A percentile compares a stretch with the other conserved stretches of the same genome.
Conservation (phyloP, 2,888 invertebrate genomes). For the Ametastegia equiseti region DNA sequence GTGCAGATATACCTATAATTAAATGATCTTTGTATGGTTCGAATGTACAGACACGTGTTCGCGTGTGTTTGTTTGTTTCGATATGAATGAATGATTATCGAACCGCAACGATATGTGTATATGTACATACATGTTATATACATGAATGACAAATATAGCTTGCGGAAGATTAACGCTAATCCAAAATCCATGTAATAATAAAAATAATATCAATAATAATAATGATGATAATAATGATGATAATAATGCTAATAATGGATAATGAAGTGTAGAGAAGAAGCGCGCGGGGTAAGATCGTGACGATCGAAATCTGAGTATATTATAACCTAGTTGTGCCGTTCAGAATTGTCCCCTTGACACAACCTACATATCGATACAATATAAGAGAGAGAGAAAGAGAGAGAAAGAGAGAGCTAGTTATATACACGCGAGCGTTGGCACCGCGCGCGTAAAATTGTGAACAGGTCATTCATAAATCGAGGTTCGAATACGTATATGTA, state of each 20-base stretch:
- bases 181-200: not conserved
- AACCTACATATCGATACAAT: constrained; percentile 1
- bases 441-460: constrained; percentile 12
- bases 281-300: not conserved
- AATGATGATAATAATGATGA: not conserved
- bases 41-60: too few relatives aligned
- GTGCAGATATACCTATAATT: too few relatives aligned
- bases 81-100: too few relatives aligned
- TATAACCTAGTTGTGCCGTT: constrained; percentile 7
- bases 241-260: not conserved
- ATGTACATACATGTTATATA: too few relatives aligned
- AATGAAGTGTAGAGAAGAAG: not conserved
- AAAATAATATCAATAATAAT: not conserved
- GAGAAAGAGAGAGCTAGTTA: not conserved
- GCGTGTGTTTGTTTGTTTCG: too few relatives aligned
- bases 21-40: too few relatives aligned
- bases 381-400: not conserved
- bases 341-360: constrained; percentile 2
- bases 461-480: constrained; percentile 44
- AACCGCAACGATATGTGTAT: too few relatives aligned
- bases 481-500: not conserved
- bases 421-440: constrained; percentile 25
- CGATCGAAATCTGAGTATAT: not conserved
- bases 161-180: not conserved
- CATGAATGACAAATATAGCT: not conserved